phyloP scores from a whole-genome alignment of 37 sponge, comb jelly and placozoan genomes.

The Geodia barretti region DNA sequence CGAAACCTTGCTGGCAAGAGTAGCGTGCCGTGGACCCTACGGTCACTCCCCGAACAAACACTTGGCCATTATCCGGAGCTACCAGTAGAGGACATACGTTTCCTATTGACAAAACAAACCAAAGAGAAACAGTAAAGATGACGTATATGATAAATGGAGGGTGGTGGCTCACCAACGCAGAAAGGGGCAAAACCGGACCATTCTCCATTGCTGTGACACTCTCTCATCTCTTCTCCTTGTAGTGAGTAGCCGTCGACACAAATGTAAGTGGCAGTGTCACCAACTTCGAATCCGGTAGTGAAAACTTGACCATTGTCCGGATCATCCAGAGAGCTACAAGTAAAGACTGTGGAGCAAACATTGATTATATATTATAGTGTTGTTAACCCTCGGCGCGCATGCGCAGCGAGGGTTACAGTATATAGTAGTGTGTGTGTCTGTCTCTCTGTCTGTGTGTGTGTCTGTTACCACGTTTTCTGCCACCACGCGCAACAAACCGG shows the following conservation, averaged over 20 bases:
- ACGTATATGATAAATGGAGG: background rate
- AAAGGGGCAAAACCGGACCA: constrained; percentile 62
- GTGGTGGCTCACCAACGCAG: constrained; percentile 36
- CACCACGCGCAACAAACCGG: no score
- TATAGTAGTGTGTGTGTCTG: background rate
- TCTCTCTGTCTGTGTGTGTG: constrained; percentile 13
- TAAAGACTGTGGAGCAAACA: constrained; percentile 30
- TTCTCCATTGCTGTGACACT: constrained; percentile 49
- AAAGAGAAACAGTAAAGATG: no score
- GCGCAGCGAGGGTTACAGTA: no score
- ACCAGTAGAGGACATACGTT: constrained; percentile 16
- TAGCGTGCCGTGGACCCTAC: constrained; percentile 60
- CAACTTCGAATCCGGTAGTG: constrained; percentile 7
- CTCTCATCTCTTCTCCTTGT: constrained; percentile 14
- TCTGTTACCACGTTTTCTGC: no score
- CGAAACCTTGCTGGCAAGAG: constrained; percentile 31
- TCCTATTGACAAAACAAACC: no score
- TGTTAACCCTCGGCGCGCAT: no score
- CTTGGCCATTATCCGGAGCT: constrained; percentile 42
- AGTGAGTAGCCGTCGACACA: constrained; percentile 56
- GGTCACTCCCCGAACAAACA: background rate
- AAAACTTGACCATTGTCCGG: constrained; percentile 26
- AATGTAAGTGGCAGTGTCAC: constrained; percentile 33
- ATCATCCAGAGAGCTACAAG: constrained; percentile 23
- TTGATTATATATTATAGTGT: no score